Evolutionary conservation across 2,888 invertebrate species (phyloP).

Genomic region (Pristionchus entomophagus): DNA sequence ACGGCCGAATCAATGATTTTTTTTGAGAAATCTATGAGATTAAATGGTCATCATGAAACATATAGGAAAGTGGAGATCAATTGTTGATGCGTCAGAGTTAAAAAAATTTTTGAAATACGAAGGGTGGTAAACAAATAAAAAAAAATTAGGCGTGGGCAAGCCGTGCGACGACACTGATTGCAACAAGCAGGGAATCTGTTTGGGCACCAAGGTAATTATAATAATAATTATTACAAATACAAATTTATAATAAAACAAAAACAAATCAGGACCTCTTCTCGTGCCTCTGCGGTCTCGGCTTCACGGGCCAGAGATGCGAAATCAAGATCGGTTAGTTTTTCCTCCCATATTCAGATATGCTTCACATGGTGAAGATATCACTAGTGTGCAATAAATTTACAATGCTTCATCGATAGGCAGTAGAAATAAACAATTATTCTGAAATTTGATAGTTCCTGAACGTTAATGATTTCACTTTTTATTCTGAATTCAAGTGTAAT

Average conservation of each 20-base stretch:
- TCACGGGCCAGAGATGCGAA: conserved; percentile 24
- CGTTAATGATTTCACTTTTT: too few relatives aligned
- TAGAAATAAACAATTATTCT: too few relatives aligned
- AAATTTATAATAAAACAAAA: background rate
- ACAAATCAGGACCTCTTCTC: conserved; percentile 39
- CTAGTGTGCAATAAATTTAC: background rate
- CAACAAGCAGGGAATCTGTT: conserved; percentile 64
- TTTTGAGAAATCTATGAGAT: too few relatives aligned
- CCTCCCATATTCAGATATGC: background rate
- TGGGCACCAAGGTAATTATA: conserved; percentile 57
- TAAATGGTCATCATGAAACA: too few relatives aligned
- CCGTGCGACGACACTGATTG: conserved; percentile 67
- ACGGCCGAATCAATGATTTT: too few relatives aligned
- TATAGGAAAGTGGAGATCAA: background rate
- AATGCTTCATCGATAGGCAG: background rate
- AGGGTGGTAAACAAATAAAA: background rate
- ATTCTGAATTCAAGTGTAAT: background rate
- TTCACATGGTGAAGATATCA: background rate
- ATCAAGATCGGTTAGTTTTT: conserved; percentile 50
- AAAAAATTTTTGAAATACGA: too few relatives aligned
- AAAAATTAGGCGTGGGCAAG: conserved; percentile 60
- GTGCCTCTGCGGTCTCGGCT: conserved; percentile 56
- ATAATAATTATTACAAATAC: background rate
- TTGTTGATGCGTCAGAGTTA: too few relatives aligned
- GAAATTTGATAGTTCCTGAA: too few relatives aligned